Evolutionary conservation across 1,140 invertebrate species (phyloP).

Genomic region (Sycophaga agraensis): DNA sequence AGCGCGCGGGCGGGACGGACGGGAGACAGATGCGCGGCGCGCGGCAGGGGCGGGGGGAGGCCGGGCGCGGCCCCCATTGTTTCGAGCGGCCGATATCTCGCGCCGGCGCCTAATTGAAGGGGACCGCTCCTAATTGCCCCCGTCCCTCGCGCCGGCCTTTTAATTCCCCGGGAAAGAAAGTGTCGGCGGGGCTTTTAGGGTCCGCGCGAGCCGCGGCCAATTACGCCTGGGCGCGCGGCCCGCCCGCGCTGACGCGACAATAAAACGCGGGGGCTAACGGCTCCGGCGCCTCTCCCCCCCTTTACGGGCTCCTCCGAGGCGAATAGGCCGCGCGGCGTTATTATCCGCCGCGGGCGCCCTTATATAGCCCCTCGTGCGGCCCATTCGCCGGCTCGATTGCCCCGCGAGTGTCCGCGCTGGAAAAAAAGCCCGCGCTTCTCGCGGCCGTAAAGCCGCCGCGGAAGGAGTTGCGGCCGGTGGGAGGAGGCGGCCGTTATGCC

Average conservation of each 20-base stretch:
- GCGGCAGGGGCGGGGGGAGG: slow-evolving; percentile 19
- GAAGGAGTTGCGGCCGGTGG: too few relatives aligned
- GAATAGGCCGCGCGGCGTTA: too few relatives aligned
- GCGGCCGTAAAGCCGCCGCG: too few relatives aligned
- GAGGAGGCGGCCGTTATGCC: too few relatives aligned
- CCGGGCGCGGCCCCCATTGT: too few relatives aligned
- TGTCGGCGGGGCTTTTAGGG: slow-evolving; percentile 33
- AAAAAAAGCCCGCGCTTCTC: too few relatives aligned
- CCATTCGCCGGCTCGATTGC: too few relatives aligned
- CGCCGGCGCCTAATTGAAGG: slow-evolving; percentile 51
- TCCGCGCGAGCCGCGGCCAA: slow-evolving; percentile 35
- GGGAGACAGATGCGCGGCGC: slow-evolving; percentile 3
- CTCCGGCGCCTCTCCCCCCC: not conserved
- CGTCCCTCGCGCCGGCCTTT: too few relatives aligned
- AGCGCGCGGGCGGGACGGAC: not conserved
- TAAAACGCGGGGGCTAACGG: slow-evolving; percentile 5
- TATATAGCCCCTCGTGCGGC: too few relatives aligned
- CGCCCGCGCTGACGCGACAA: slow-evolving; percentile 24
- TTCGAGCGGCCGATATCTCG: slow-evolving; percentile 11
- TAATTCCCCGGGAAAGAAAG: too few relatives aligned
- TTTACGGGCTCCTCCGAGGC: slow-evolving; percentile 21
- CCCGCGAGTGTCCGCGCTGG: too few relatives aligned
- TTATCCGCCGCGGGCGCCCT: too few relatives aligned
- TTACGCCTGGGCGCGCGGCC: slow-evolving; percentile 45
- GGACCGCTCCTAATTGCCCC: slow-evolving; percentile 47